phyloP scores from a whole-genome alignment of 2,888 invertebrate genomes.

The Capitulum mitella region DNA sequence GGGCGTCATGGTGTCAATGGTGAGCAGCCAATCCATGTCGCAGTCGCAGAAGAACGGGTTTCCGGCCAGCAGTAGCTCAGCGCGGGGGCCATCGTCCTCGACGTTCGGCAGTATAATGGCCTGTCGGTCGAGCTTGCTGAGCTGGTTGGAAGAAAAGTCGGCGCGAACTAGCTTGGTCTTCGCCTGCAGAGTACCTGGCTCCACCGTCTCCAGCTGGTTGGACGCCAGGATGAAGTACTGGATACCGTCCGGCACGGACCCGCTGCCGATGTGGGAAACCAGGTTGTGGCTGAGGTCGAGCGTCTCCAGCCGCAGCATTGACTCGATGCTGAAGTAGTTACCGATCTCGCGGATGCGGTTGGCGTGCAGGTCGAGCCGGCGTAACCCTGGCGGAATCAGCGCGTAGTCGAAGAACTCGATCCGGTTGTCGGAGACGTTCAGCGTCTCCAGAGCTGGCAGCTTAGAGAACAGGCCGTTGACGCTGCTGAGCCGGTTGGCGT shows the following conservation, averaged over 20 bases:
- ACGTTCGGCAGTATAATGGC: conserved; percentile 74
- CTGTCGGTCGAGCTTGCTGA: conserved; percentile 80
- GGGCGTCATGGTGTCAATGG: conserved; percentile 75
- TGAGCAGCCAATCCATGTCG: conserved; percentile 90
- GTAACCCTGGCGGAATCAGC: conserved; percentile 68
- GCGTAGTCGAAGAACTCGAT: conserved; percentile 82
- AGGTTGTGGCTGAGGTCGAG: conserved; percentile 84
- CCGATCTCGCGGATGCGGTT: conserved; percentile 72
- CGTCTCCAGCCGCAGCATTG: conserved; percentile 67
- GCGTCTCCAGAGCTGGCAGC: conserved; percentile 73
- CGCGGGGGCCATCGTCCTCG: conserved; percentile 60
- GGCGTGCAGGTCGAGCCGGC: conserved; percentile 83
- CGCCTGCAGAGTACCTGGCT: conserved; percentile 80
- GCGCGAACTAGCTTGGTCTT: conserved; percentile 82
- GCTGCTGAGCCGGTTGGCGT: conserved; percentile 73
- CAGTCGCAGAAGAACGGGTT: conserved; percentile 93
- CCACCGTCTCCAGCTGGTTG: conserved; percentile 49
- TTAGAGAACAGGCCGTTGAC: conserved; percentile 76
- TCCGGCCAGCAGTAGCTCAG: conserved; percentile 86
- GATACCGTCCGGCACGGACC: conserved; percentile 72
- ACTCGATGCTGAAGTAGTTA: conserved; percentile 42
- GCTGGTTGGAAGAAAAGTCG: conserved; percentile 86
- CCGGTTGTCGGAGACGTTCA: conserved; percentile 85
- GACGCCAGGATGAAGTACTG: conserved; percentile 68
- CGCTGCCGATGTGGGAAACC: conserved; percentile 54